Base-by-base conservation (phyloP, 2,888 invertebrate genomes). In the Zeuzera pyrina region DNA sequence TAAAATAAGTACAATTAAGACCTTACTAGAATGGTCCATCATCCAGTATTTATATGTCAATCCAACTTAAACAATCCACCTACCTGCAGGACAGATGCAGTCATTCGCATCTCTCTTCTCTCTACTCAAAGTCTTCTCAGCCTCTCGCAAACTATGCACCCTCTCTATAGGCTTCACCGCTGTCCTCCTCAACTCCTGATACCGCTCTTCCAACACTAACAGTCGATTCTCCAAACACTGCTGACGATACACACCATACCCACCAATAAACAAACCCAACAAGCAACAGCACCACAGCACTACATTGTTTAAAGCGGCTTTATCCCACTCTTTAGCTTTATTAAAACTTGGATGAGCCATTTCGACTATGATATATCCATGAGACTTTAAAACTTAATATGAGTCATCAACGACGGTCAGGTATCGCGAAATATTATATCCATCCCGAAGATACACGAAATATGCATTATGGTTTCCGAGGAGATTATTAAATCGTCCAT, bases 61-160 rank as follows among this genome's bases (percentile, higher is more conserved):
- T n/a, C n/a, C n/a, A 19, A 19, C 19, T 19, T 5, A 11, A 24
- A 10, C n/a, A 15, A 27, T 28, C 16, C 30, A 55, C 73, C 57
- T 43, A 78, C 81, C 81, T 83, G 74, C 55, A 40, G 81, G 81
- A 62, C 81, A 83, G 12, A 66, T 55, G 60, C 81, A 83, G 41
- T 83, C 81, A 16, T 53, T 58, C 3, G 62, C 66, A 49, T 83
- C 79, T 35, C 81, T 68, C 31, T 57, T 57, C 31, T 69, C 59
- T 29, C 76, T 55, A 36, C 59, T 56, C 43, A 71, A 47, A 41
- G 64, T 42, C 45, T 62, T 49, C 12, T 48, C 57, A 24, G 59
- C 46, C 21, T 24, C 47, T 31, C n/a, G n/a, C n/a, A n/a, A n/a
- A n/a, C n/a, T n/a, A n/a, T n/a, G n/a, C n/a, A n/a, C n/a, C n/a